A percentile compares a stretch with the other conserved stretches of the same genome.
These are phyloP conservation scores for Phaenicophaeus curvirostris DNA, from an alignment of 2,797 vertebrate species.

Conservation along the genomic window DNA sequence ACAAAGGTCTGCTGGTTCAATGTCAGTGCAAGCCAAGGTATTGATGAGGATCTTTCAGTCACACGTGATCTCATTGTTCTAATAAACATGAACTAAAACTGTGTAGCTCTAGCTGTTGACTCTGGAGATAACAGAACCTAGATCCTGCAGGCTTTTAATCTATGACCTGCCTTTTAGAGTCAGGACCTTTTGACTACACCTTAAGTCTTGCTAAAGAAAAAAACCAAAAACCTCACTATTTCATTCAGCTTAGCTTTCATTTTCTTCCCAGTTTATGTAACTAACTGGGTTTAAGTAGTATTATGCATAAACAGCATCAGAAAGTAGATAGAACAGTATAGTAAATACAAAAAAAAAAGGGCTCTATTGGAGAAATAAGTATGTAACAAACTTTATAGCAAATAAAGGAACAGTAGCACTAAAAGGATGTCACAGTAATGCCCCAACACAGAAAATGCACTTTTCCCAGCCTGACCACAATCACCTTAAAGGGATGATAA, in stretches of 20 bases:
- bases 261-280: not conserved
- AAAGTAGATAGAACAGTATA: not conserved
- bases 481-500: not conserved
- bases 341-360: not conserved
- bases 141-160: not conserved
- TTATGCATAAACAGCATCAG: not conserved
- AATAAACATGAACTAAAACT: not conserved
- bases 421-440: not conserved
- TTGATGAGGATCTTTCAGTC: not conserved
- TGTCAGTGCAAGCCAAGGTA: not conserved
- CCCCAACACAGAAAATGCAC: not conserved
- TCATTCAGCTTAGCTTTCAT: not conserved
- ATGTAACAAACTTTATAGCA: not conserved
- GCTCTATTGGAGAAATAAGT: rapidly evolving
- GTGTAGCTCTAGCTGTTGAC: slow-evolving; percentile 19
- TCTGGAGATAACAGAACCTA: slow-evolving; percentile 49
- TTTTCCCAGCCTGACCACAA: not conserved
- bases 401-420: not conserved
- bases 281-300: not conserved
- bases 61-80: not conserved
- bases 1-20: not conserved
- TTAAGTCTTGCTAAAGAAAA: not conserved
- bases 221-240: not conserved
- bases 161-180: not conserved
- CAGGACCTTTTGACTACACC: not conserved